phyloP scores from a whole-genome alignment of 2,797 vertebrate species.

The Hemitrygon akajei region DNA sequence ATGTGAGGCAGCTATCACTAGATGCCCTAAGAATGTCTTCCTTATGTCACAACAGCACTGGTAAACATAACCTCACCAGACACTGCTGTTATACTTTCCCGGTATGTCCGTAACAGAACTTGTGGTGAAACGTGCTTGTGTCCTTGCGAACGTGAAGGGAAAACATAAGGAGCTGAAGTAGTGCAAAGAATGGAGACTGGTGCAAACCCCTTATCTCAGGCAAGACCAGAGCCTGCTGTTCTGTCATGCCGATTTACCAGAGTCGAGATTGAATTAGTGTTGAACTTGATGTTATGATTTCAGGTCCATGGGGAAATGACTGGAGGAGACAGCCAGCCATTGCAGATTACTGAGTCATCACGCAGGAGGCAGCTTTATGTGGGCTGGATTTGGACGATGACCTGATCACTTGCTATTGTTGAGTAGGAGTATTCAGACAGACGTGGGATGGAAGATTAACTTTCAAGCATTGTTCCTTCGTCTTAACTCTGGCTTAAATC shows the following conservation, averaged over 20 bases:
- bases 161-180: neutral
- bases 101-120: neutral
- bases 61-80: neutral
- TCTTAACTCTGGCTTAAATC: neutral
- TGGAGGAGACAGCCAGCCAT: neutral
- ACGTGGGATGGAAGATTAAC: neutral
- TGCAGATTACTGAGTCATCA: neutral
- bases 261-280: neutral
- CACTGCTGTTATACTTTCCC: neutral
- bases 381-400: neutral
- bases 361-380: conserved; percentile 1
- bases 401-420: neutral
- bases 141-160: neutral
- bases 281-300: neutral
- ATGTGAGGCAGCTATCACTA: neutral
- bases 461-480: neutral
- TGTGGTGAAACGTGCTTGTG: neutral
- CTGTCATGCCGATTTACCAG: neutral
- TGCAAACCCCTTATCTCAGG: neutral
- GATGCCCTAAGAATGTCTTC: neutral
- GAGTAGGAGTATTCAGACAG: neutral
- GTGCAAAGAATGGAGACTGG: neutral
- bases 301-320: neutral
- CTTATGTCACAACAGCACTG: neutral
- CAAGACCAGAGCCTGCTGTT: neutral